Conservation (phyloP, 2,113 vertebrate species). For the Zosterops pallidus region DNA sequence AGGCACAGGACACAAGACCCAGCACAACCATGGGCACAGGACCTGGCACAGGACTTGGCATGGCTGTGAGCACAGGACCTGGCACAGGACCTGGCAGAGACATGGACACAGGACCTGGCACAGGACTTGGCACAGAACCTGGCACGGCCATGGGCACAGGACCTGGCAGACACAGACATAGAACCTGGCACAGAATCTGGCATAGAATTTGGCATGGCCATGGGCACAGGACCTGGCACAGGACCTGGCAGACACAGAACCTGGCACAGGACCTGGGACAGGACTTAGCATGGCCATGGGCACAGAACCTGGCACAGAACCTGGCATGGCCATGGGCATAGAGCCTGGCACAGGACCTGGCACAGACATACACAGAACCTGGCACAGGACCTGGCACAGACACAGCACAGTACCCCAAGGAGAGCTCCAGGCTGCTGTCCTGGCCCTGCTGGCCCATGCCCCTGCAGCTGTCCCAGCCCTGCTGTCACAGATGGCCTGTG, state of each 20-base stretch:
- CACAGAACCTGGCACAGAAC: not conserved
- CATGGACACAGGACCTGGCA: not conserved
- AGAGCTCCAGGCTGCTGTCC: not conserved
- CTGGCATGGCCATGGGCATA: not conserved
- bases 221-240: too few species aligned
- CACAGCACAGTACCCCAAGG: not conserved
- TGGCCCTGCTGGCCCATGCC: not conserved
- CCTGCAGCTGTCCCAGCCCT: not conserved
- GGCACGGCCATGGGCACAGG: too few species aligned
- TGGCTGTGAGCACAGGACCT: too few species aligned
- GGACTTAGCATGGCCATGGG: too few species aligned
- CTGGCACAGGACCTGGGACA: not conserved
- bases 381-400: not conserved
- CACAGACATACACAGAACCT: not conserved
- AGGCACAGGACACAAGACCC: not conserved
- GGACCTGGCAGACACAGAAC: not conserved
- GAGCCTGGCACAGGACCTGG: not conserved
- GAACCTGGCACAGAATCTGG: too few species aligned
- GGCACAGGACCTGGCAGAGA: not conserved
- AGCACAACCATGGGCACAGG: not conserved
- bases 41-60: not conserved
- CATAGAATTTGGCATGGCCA: too few species aligned
- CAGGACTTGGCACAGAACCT: not conserved
- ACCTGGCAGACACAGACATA: too few species aligned
- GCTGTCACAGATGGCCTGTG: not conserved